A percentile compares a stretch with the other conserved stretches of the same genome.
Evolutionary conservation across 2,797 vertebrate species (phyloP).

Genomic region (Muscicapa striata): DNA sequence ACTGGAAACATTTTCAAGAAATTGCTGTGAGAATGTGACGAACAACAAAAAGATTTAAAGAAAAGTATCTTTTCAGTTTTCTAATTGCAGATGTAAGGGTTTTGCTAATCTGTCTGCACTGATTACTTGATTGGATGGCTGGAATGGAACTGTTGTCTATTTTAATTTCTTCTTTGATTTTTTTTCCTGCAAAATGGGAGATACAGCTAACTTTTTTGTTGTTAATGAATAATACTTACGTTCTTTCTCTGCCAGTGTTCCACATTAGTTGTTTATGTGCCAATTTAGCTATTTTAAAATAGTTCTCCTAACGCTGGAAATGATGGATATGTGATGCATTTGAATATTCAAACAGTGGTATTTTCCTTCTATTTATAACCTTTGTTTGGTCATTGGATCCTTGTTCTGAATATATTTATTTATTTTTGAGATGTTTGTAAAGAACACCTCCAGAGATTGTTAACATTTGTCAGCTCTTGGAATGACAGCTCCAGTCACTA

Average conservation of each 20-base stretch:
- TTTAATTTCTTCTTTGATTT: neutral
- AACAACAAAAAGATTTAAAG: neutral
- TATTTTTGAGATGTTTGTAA: slow-evolving; percentile 70
- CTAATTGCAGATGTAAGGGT: neutral
- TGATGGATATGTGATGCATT: neutral
- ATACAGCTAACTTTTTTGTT: neutral
- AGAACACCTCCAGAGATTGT: slow-evolving; percentile 72
- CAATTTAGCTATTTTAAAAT: slow-evolving; percentile 12
- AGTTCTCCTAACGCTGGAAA: neutral
- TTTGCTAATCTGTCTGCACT: neutral
- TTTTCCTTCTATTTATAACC: slow-evolving; percentile 48
- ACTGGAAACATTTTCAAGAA: neutral
- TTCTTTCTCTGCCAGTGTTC: neutral
- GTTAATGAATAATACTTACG: neutral
- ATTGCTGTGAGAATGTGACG: neutral
- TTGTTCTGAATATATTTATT: slow-evolving; percentile 73
- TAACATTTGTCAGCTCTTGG: slow-evolving; percentile 78
- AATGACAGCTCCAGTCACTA: slow-evolving; percentile 80
- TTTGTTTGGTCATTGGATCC: slow-evolving; percentile 57
- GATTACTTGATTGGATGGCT: neutral
- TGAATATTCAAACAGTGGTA: neutral
- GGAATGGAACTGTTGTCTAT: neutral
- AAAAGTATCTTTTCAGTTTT: neutral
- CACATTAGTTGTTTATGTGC: neutral
- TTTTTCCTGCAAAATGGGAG: neutral